These are phyloP conservation scores for Morpho deidamia DNA, from an alignment of 2,888 invertebrate genomes.

Conservation along the genomic window DNA sequence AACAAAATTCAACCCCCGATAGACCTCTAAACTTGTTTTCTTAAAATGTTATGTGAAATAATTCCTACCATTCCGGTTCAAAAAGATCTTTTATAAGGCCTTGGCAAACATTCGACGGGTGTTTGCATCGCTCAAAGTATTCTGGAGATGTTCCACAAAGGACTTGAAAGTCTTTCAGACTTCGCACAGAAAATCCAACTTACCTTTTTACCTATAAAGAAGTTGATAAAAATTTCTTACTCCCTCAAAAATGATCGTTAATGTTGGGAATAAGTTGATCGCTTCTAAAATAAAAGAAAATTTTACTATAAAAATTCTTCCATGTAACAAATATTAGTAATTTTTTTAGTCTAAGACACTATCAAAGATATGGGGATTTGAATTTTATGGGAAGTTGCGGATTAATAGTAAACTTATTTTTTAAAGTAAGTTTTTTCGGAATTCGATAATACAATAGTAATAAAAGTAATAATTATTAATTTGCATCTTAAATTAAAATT, in stretches of 20 bases:
- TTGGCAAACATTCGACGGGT: conserved; percentile 26
- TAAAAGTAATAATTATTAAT: too few species aligned
- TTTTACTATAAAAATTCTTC: too few species aligned
- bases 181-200: conserved; percentile 20
- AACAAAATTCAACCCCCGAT: too few species aligned
- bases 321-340: too few species aligned
- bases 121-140: conserved; percentile 25
- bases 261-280: conserved; percentile 6
- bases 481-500: too few species aligned
- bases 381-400: too few species aligned
- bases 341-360: too few species aligned
- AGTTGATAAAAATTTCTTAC: conserved; percentile 21
- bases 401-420: too few species aligned
- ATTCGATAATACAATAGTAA: too few species aligned
- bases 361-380: too few species aligned
- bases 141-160: conserved; percentile 24
- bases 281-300: conserved; percentile 7
- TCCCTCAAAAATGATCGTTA: conserved; percentile 18
- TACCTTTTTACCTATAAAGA: conserved; percentile 26
- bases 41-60: conserved; percentile 5
- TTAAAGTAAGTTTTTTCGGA: too few species aligned
- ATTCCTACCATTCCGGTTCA: not conserved
- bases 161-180: conserved; percentile 26
- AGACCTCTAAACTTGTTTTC: not conserved
- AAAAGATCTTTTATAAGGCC: conserved; percentile 15